Evolutionary conservation across 2,113 vertebrate species (phyloP).

Genomic region (Lanius collurio): DNA sequence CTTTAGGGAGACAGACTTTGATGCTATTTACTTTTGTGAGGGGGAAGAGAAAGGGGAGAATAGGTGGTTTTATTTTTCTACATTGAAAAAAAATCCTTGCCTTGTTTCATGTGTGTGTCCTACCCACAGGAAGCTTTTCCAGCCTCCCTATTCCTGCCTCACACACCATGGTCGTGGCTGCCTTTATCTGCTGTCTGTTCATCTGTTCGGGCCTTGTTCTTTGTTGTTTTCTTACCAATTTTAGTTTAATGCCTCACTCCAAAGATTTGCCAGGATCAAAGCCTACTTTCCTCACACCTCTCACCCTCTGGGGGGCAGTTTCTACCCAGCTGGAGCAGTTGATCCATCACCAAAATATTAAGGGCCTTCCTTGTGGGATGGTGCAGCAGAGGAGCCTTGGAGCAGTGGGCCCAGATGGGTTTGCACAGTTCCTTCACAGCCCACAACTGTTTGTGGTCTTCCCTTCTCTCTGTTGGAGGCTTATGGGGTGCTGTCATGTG

Average conservation of each 20-base stretch:
- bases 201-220: background rate
- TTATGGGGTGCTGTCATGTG: accelerated
- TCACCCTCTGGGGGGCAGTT: accelerated
- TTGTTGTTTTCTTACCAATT: background rate
- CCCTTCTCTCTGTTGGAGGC: background rate
- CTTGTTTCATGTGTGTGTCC: background rate
- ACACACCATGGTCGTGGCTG: accelerated
- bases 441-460: accelerated
- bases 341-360: background rate
- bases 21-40: background rate
- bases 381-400: background rate
- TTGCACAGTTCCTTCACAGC: background rate
- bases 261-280: background rate
- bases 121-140: background rate
- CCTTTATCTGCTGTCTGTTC: background rate
- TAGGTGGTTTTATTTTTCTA: background rate
- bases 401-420: background rate
- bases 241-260: background rate
- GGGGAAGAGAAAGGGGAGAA: background rate
- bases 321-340: background rate
- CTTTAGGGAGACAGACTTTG: background rate
- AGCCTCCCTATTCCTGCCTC: background rate
- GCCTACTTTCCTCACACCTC: background rate
- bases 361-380: background rate
- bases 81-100: background rate